Evolutionary conservation across 1,140 invertebrate genomes (phyloP).

Genomic region (Forficula auricularia): DNA sequence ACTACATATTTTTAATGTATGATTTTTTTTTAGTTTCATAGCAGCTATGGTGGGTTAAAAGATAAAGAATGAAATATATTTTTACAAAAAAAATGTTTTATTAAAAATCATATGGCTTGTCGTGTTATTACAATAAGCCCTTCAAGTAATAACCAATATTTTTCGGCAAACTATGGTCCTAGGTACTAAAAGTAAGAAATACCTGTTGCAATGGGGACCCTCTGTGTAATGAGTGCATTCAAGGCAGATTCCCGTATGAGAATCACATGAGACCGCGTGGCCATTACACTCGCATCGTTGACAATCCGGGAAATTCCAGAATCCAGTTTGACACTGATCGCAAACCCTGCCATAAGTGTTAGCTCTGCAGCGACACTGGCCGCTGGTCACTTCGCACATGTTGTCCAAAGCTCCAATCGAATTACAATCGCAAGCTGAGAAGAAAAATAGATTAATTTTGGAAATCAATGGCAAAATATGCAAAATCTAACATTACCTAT

Average conservation of each 20-base stretch:
- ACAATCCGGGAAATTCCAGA: slow-evolving; percentile 93
- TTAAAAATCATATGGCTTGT: no score
- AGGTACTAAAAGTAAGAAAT: no score
- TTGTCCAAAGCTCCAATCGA: slow-evolving; percentile 85
- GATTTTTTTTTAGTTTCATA: no score
- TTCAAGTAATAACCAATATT: no score
- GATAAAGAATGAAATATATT: no score
- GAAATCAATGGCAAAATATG: no score
- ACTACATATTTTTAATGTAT: no score
- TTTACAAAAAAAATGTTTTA: no score
- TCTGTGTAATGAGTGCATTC: slow-evolving; percentile 74
- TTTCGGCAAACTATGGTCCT: no score
- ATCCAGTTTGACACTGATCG: slow-evolving; percentile 85
- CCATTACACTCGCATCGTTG: slow-evolving; percentile 90
- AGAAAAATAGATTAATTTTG: neutral
- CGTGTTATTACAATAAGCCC: no score
- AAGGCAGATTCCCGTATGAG: slow-evolving; percentile 76
- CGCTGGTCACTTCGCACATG: slow-evolving; percentile 79
- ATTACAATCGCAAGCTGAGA: slow-evolving; percentile 81
- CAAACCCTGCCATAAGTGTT: slow-evolving; percentile 89
- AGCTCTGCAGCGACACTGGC: slow-evolving; percentile 83
- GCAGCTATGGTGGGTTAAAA: no score
- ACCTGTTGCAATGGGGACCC: slow-evolving; percentile 73
- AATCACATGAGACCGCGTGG: slow-evolving; percentile 85
- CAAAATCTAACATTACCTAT: slow-evolving; percentile 28